These are phyloP conservation scores for Sinohyriopsis cumingii DNA, from an alignment of 2,888 invertebrate genomes.

Conservation along the genomic window DNA sequence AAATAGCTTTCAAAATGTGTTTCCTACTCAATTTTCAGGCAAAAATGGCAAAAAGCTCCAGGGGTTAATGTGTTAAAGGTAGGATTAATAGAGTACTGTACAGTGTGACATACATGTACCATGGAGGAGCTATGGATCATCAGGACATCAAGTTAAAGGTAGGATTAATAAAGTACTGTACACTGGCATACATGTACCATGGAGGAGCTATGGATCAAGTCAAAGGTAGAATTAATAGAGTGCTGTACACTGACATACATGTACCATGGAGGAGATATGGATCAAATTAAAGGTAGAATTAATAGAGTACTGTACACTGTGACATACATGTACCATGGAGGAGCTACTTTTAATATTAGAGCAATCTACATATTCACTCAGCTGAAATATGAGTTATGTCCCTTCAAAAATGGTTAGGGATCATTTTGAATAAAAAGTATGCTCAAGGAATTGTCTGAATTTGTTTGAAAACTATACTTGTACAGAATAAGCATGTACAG, in stretches of 20 bases:
- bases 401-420: too few relatives aligned
- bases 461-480: too few relatives aligned
- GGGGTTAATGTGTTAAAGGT: too few relatives aligned
- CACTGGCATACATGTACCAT: conserved; percentile 84
- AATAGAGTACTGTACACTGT: conserved; percentile 69
- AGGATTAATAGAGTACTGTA: too few relatives aligned
- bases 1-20: too few relatives aligned
- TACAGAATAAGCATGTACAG: too few relatives aligned
- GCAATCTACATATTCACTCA: not conserved
- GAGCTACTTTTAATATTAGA: conserved; percentile 77
- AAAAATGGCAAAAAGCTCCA: too few relatives aligned
- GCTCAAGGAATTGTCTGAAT: too few relatives aligned
- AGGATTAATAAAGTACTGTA: too few relatives aligned
- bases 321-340: conserved; percentile 88
- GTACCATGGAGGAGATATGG: conserved; percentile 86
- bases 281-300: conserved; percentile 71
- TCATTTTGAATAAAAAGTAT: too few relatives aligned
- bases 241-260: conserved; percentile 79
- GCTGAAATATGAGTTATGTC: not conserved
- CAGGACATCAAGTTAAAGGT: conserved; percentile 80
- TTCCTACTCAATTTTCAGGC: too few relatives aligned
- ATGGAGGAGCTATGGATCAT: conserved; percentile 85
- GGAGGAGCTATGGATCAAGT: conserved; percentile 81
- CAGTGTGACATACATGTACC: conserved; percentile 84
- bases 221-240: conserved; percentile 9